Evolutionary conservation across 2,797 vertebrate genomes (phyloP).

Genomic region (Thripadectes ignobilis): DNA sequence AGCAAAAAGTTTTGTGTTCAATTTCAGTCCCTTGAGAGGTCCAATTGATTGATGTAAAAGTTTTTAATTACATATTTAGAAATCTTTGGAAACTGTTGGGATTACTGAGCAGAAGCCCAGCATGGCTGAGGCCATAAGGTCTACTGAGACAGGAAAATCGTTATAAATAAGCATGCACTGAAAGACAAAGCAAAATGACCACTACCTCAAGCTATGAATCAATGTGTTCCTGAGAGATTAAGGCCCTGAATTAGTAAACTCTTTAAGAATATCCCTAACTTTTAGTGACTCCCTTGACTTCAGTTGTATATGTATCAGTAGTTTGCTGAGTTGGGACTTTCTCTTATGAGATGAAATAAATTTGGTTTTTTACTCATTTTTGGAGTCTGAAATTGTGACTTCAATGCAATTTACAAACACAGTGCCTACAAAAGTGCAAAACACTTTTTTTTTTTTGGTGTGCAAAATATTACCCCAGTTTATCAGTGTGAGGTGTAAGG

Average conservation of each 20-base stretch:
- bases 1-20: not conserved
- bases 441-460: not conserved
- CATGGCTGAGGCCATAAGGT: not conserved
- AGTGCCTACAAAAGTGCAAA: not conserved
- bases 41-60: conserved; percentile 6
- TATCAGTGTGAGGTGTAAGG: not conserved
- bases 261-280: not conserved
- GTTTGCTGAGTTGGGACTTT: not conserved
- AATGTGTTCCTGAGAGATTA: not conserved
- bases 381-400: not conserved
- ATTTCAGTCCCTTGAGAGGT: not conserved
- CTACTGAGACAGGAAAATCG: not conserved
- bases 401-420: not conserved
- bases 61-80: conserved; percentile 44
- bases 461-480: not conserved
- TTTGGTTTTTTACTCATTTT: fast-evolving
- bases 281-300: not conserved
- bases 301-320: not conserved
- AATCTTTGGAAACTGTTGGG: conserved; percentile 19
- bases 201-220: conserved; percentile 1
- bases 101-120: conserved; percentile 8
- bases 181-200: conserved; percentile 1
- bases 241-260: not conserved
- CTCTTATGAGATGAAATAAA: not conserved
- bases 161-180: not conserved